Conservation (phyloP, 1,140 invertebrate genomes). For the Cotesia chilonis region DNA sequence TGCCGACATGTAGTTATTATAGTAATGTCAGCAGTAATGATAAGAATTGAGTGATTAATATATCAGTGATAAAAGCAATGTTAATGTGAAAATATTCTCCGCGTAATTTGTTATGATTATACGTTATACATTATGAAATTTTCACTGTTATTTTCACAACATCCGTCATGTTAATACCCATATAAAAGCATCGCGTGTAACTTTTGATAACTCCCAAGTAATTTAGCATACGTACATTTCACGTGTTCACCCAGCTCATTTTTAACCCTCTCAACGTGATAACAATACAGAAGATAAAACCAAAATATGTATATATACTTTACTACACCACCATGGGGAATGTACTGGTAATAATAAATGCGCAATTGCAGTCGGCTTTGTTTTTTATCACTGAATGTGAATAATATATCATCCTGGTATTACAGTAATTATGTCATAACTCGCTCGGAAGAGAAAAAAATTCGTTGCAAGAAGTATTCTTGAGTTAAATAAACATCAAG, state of each 20-base stretch:
- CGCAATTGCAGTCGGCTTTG: not conserved
- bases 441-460: not conserved
- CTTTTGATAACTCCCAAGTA: too few species aligned
- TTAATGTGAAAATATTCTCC: too few species aligned
- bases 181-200: too few species aligned
- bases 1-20: too few species aligned
- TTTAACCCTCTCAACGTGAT: not conserved
- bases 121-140: too few species aligned
- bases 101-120: too few species aligned
- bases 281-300: not conserved
- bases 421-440: conserved; percentile 19
- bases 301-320: not conserved
- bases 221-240: too few species aligned
- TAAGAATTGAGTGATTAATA: conserved; percentile 11
- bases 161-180: too few species aligned
- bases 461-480: not conserved
- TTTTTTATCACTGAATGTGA: not conserved
- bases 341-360: conserved; percentile 12
- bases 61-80: not conserved
- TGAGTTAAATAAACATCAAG: not conserved
- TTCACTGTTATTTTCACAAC: too few species aligned
- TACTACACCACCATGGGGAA: not conserved
- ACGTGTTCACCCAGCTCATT: too few species aligned
- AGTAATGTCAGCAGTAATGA: not conserved
- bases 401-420: conserved; percentile 11